Evolutionary conservation across 2,797 vertebrate species (phyloP).

Genomic region (Vultur gryphus): DNA sequence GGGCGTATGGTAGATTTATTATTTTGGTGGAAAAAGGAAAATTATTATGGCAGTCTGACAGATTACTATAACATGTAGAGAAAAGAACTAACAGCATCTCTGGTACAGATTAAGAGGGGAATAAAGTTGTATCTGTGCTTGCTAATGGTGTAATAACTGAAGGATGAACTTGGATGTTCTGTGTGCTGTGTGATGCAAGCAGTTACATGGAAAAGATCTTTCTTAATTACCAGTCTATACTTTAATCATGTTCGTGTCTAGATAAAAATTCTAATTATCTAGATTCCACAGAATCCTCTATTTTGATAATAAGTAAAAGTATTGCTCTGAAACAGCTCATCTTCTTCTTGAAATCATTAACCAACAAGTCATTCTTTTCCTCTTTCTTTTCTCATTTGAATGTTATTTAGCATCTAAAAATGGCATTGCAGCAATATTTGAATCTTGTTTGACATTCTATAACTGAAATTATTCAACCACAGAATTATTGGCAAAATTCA

Average conservation of each 20-base stretch:
- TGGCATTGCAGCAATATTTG: background rate
- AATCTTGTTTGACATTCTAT: background rate
- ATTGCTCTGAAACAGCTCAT: background rate
- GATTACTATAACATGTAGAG: background rate
- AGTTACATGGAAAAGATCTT: background rate
- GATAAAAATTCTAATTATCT: background rate
- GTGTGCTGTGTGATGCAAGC: background rate
- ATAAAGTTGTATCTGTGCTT: background rate
- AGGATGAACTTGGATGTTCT: background rate
- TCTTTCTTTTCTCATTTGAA: background rate
- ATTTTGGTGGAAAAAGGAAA: background rate
- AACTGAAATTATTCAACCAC: conserved; percentile 6
- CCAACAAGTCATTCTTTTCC: background rate
- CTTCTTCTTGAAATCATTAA: background rate
- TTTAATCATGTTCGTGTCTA: background rate
- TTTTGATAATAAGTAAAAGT: background rate
- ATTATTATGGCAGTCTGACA: background rate
- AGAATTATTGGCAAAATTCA: conserved; percentile 16
- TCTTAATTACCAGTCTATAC: background rate
- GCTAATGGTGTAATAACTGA: background rate
- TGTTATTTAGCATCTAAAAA: background rate
- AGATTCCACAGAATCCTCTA: background rate
- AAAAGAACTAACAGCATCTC: background rate
- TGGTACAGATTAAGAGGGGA: background rate
- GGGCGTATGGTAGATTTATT: background rate